These are phyloP conservation scores for Axea sp. DNA, from an alignment of 2,888 invertebrate species.

Conservation along the genomic window DNA sequence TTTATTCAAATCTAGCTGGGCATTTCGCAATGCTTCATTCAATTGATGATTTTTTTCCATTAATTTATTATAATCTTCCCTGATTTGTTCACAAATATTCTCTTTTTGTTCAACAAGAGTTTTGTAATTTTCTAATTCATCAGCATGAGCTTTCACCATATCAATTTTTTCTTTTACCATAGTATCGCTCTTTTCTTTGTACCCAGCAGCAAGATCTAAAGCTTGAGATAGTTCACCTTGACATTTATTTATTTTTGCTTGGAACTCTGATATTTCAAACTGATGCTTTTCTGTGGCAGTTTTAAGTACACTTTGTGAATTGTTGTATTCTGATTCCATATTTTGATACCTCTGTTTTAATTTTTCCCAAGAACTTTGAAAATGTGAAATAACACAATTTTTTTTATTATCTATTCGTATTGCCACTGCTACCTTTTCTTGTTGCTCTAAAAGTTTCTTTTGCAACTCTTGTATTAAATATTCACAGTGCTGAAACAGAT, in stretches of 20 bases:
- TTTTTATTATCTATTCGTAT: conserved; percentile 88
- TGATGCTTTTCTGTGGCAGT: conserved; percentile 80
- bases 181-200: conserved; percentile 76
- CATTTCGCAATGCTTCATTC: conserved; percentile 70
- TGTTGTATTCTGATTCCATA: conserved; percentile 77
- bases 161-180: conserved; percentile 75
- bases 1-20: conserved; percentile 75
- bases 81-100: conserved; percentile 72
- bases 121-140: conserved; percentile 76
- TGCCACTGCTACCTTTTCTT: conserved; percentile 89
- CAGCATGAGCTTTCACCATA: conserved; percentile 72
- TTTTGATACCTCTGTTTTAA: conserved; percentile 77
- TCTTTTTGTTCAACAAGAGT: conserved; percentile 70
- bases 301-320: conserved; percentile 78
- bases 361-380: conserved; percentile 84
- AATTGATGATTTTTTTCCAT: conserved; percentile 69
- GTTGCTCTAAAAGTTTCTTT: conserved; percentile 86
- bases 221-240: conserved; percentile 88
- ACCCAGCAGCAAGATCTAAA: conserved; percentile 82
- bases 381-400: conserved; percentile 84
- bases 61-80: conserved; percentile 70
- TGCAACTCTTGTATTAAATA: conserved; percentile 87
- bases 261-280: conserved; percentile 80
- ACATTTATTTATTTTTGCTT: conserved; percentile 81
- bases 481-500: conserved; percentile 85